Percentiles rank a stretch among this genome's conserved stretches.
These are phyloP conservation scores for Rhinolophus sinicus DNA, from an alignment of 2,113 vertebrate species.

Conservation along the genomic window DNA sequence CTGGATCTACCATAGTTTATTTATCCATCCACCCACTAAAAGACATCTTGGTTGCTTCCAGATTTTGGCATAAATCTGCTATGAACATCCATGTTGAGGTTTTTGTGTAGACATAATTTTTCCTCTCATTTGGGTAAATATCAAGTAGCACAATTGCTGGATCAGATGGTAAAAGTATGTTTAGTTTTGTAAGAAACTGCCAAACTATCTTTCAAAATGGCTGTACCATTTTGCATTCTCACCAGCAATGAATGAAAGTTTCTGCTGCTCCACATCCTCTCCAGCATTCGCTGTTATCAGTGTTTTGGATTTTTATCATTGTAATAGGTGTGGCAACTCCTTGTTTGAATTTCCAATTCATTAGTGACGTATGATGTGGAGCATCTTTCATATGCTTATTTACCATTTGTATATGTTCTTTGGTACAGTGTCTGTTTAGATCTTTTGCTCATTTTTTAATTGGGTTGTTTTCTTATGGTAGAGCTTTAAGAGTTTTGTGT, in stretches of 20 bases:
- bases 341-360: not conserved
- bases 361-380: not conserved
- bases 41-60: not conserved
- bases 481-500: not conserved
- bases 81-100: not conserved
- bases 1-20: not conserved
- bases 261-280: not conserved
- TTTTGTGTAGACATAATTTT: not conserved
- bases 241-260: not conserved
- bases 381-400: not conserved
- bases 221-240: not conserved
- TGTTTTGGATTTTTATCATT: not conserved
- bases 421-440: not conserved
- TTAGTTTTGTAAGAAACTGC: not conserved
- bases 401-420: not conserved
- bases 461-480: not conserved
- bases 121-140: not conserved
- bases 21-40: not conserved
- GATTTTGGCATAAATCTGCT: not conserved
- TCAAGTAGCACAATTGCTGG: not conserved
- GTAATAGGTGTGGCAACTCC: not conserved
- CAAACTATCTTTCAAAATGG: not conserved
- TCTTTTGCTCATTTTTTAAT: not conserved
- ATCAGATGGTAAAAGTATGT: not conserved
- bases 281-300: not conserved